Evolutionary conservation across 1,140 invertebrate species (phyloP).

Genomic region (Lasaia peninsularis): DNA sequence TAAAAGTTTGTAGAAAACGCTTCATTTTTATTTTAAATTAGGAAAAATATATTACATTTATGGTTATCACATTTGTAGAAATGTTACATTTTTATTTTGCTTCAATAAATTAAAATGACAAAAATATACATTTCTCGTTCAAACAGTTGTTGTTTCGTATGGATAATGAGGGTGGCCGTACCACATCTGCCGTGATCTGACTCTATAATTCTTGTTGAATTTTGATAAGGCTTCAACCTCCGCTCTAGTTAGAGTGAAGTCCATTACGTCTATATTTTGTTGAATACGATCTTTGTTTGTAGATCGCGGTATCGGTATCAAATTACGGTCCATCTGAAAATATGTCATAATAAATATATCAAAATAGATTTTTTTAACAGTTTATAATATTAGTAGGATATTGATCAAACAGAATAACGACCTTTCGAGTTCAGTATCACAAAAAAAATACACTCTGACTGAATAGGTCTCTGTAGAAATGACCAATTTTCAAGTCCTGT

Average conservation of each 20-base stretch:
- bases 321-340: slow-evolving; percentile 52
- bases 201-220: slow-evolving; percentile 59
- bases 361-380: too few species aligned
- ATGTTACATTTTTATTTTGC: neutral
- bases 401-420: too few species aligned
- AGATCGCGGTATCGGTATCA: slow-evolving; percentile 52
- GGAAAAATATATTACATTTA: too few species aligned
- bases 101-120: slow-evolving; percentile 37
- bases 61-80: too few species aligned
- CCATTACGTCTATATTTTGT: slow-evolving; percentile 53
- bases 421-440: too few species aligned
- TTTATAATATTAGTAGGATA: too few species aligned
- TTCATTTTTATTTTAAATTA: too few species aligned
- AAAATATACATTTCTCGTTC: slow-evolving; percentile 38
- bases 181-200: slow-evolving; percentile 56
- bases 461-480: too few species aligned
- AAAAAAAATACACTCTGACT: too few species aligned
- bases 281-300: slow-evolving; percentile 53
- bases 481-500: too few species aligned
- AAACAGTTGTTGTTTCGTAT: slow-evolving; percentile 58
- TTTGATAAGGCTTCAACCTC: slow-evolving; percentile 49
- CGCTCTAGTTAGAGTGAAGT: slow-evolving; percentile 45
- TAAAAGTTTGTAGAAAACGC: too few species aligned
- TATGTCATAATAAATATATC: too few species aligned
- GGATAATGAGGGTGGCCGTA: slow-evolving; percentile 58